These are phyloP conservation scores for Hylia prasina DNA, from an alignment of 2,113 vertebrate genomes.

Conservation along the genomic window DNA sequence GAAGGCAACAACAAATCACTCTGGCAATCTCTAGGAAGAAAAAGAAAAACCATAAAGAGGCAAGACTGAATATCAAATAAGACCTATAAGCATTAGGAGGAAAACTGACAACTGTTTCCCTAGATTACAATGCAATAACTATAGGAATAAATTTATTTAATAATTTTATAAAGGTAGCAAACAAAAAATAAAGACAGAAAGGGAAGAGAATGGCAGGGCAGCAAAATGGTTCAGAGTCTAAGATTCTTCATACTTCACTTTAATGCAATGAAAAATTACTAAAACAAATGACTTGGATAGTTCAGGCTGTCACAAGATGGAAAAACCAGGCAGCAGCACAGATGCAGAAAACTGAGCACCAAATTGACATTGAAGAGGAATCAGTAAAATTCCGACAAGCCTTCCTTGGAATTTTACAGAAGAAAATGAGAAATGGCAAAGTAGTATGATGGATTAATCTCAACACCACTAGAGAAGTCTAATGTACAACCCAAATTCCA, in stretches of 20 bases:
- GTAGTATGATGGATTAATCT: background rate
- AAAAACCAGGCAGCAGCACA: background rate
- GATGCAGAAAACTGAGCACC: background rate
- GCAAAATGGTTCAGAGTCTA: background rate
- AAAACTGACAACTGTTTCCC: background rate
- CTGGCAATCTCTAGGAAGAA: background rate
- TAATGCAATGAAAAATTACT: background rate
- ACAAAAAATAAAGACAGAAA: rapidly evolving
- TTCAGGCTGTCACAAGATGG: background rate
- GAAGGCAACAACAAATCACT: background rate
- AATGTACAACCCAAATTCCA: background rate
- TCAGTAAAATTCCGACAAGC: rapidly evolving
- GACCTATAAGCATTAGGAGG: no score
- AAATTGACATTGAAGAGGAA: background rate
- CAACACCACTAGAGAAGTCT: background rate
- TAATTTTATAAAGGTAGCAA: background rate
- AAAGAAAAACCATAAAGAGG: background rate
- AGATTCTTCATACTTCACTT: background rate
- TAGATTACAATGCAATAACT: background rate
- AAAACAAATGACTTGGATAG: background rate
- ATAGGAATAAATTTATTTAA: background rate
- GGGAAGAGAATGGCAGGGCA: background rate
- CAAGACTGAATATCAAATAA: background rate
- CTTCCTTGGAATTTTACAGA: background rate
- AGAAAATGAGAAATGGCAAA: background rate